These are phyloP conservation scores for Sarcophaga rosellei DNA, from an alignment of 2,888 invertebrate species.

Conservation along the genomic window DNA sequence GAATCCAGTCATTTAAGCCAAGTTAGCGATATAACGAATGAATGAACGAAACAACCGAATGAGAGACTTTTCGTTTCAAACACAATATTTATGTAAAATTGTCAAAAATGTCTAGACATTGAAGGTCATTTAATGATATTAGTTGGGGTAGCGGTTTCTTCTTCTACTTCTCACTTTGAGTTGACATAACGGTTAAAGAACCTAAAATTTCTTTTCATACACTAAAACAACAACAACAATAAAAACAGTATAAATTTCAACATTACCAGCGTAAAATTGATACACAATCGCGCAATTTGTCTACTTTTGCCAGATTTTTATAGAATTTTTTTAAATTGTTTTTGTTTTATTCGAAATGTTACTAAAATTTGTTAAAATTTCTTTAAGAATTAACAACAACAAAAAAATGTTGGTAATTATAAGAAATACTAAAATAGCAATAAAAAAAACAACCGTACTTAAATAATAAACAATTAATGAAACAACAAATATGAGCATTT, in stretches of 20 bases:
- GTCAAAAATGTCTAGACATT: conserved; percentile 68
- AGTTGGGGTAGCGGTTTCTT: not conserved
- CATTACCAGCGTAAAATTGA: not conserved
- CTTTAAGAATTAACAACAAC: too few species aligned
- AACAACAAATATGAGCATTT: too few species aligned
- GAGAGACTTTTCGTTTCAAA: conserved; percentile 62
- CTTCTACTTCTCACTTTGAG: not conserved
- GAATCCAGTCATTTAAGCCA: not conserved
- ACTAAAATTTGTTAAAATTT: too few species aligned
- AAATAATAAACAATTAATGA: too few species aligned
- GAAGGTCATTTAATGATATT: conserved; percentile 65
- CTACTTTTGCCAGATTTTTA: too few species aligned
- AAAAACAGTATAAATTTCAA: not conserved
- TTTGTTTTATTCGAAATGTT: too few species aligned
- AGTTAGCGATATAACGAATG: not conserved
- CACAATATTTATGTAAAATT: conserved; percentile 67
- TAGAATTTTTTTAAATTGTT: too few species aligned
- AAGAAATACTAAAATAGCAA: too few species aligned
- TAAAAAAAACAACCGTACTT: too few species aligned
- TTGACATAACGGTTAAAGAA: not conserved
- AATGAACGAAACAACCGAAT: conserved; percentile 16
- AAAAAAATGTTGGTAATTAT: too few species aligned
- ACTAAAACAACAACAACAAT: too few species aligned
- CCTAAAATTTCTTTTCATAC: not conserved
- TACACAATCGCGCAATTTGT: too few species aligned